phyloP scores from a whole-genome alignment of 2,113 vertebrate genomes.

The Pseudopodoces humilis region DNA sequence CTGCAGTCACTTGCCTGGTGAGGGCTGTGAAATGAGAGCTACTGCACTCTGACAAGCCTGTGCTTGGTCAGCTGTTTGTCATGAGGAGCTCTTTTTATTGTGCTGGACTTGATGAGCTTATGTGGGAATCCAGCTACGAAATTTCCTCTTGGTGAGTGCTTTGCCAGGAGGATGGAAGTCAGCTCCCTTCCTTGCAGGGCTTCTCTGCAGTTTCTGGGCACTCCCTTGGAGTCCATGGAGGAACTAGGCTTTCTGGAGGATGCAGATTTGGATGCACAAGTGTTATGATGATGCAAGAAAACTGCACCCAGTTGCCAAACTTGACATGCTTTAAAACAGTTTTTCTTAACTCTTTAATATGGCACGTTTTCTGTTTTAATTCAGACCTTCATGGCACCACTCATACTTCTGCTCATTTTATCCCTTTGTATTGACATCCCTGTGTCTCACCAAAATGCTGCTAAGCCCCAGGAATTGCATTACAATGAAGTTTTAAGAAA shows the following conservation, averaged over 20 bases:
- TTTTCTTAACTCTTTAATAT: not conserved
- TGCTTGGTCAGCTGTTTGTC: not conserved
- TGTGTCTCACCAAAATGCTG: not conserved
- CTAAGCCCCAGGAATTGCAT: not conserved
- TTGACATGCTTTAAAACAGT: accelerated
- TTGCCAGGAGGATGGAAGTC: not conserved
- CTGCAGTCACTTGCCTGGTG: not conserved
- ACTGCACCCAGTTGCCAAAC: not conserved
- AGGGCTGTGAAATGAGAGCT: not conserved
- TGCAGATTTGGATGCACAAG: not conserved
- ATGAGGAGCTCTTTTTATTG: not conserved
- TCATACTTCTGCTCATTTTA: not conserved
- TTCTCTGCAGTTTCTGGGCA: not conserved
- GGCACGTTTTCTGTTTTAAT: not conserved
- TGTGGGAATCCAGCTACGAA: accelerated
- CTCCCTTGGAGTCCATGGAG: not conserved
- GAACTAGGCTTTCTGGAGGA: not conserved
- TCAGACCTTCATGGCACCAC: not conserved
- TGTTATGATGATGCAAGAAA: not conserved
- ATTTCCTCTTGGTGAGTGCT: not conserved
- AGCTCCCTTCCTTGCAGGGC: not conserved
- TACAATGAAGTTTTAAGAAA: not conserved
- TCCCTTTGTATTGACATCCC: accelerated
- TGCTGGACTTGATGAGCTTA: not conserved
- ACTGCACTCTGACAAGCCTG: not conserved